Evolutionary conservation across 1,140 invertebrate genomes (phyloP).

Genomic region (Leptinotarsa defecta): DNA sequence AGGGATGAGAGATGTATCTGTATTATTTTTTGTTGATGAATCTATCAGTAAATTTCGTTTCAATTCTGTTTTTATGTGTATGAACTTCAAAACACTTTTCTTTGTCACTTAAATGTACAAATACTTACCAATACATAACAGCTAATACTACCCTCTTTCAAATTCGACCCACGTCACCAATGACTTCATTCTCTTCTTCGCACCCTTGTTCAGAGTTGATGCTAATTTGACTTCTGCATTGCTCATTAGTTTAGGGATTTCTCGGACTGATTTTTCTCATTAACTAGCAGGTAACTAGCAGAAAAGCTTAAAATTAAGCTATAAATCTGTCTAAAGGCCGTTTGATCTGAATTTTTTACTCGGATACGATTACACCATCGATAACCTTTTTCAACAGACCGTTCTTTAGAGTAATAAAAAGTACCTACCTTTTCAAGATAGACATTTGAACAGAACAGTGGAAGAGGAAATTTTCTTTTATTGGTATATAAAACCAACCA

Average conservation of each 20-base stretch:
- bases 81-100: no score
- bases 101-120: no score
- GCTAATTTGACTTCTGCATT: conserved; percentile 17
- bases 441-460: no score
- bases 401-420: no score
- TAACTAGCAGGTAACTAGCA: conserved; percentile 5
- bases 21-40: not conserved
- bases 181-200: not conserved
- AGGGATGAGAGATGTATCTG: not conserved
- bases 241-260: conserved; percentile 11
- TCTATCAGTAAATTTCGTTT: not conserved
- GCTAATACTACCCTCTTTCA: no score
- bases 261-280: conserved; percentile 15
- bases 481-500: no score
- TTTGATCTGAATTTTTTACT: no score
- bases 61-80: not conserved
- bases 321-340: not conserved
- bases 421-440: no score
- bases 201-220: conserved; percentile 9
- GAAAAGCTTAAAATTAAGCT: conserved; percentile 17
- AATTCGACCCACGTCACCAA: not conserved
- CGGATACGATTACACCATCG: no score
- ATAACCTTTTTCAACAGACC: no score
- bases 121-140: no score
- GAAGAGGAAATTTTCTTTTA: no score